Conservation (phyloP, 2,888 invertebrate species). For the Gordius sp. region DNA sequence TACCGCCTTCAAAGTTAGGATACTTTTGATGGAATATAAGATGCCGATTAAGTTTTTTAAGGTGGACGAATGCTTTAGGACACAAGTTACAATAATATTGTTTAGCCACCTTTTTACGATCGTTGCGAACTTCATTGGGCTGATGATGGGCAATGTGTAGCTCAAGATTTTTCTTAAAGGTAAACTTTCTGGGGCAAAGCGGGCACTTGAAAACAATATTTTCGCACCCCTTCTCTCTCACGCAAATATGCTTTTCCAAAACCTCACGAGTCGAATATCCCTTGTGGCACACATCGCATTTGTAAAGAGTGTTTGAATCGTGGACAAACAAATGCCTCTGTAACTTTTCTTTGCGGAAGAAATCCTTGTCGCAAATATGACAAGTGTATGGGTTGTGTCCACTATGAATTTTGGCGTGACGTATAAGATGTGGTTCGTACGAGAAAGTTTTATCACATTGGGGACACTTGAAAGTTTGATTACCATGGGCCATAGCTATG, state of each 20-base stretch:
- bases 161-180: slow-evolving; percentile 9
- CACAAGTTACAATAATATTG: slow-evolving; percentile 12
- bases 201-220: slow-evolving; percentile 11
- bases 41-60: slow-evolving; percentile 10
- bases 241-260: slow-evolving; percentile 1
- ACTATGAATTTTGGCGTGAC: background rate
- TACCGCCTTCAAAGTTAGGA: slow-evolving; percentile 14
- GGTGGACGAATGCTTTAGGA: slow-evolving; percentile 8
- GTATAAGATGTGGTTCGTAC: slow-evolving; percentile 1
- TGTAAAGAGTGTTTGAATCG: slow-evolving; percentile 12
- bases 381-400: slow-evolving; percentile 11
- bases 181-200: background rate
- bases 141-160: slow-evolving; percentile 11
- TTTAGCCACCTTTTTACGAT: slow-evolving; percentile 13
- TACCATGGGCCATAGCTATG: background rate
- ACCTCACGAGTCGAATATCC: slow-evolving; percentile 7
- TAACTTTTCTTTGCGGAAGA: slow-evolving; percentile 1
- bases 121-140: slow-evolving; percentile 4
- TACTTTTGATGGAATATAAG: slow-evolving; percentile 8
- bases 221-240: slow-evolving; percentile 2
- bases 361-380: slow-evolving; percentile 9
- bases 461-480: background rate
- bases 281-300: slow-evolving; percentile 8
- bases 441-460: slow-evolving; percentile 9
- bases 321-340: slow-evolving; percentile 14